A percentile compares a stretch with the other conserved stretches of the same genome.
Evolutionary conservation across 2,888 invertebrate genomes (phyloP).

Genomic region (Mellilla xanthometata): DNA sequence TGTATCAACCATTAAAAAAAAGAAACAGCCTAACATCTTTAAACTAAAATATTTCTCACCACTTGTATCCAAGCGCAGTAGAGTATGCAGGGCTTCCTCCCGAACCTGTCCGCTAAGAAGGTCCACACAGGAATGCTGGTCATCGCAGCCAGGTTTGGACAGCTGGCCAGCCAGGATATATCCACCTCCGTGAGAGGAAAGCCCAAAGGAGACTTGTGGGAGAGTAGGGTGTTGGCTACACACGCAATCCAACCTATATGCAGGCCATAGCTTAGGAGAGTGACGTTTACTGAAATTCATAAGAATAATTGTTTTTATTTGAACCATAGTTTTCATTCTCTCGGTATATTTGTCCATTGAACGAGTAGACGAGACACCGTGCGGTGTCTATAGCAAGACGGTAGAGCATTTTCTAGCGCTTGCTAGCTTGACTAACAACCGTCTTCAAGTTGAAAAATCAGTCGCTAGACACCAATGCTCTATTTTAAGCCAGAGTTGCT

Average conservation of each 20-base stretch:
- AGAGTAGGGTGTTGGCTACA: conserved; percentile 51
- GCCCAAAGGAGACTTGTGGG: conserved; percentile 44
- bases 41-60: neutral
- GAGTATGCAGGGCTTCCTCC: conserved; percentile 9
- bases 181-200: conserved; percentile 45
- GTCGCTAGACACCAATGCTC: no score
- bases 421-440: no score
- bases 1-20: no score
- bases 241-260: conserved; percentile 66
- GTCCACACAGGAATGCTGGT: conserved; percentile 1
- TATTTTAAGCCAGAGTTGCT: no score
- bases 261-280: conserved; percentile 55
- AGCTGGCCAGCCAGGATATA: conserved; percentile 61
- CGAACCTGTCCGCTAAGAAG: conserved; percentile 4
- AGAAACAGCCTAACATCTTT: no score
- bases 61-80: neutral
- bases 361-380: no score
- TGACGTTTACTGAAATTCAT: conserved; percentile 51
- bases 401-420: no score
- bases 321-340: no score
- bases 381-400: no score
- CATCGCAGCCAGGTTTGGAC: conserved; percentile 2
- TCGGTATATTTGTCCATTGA: no score
- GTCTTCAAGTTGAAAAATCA: no score
- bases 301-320: no score